phyloP scores from a whole-genome alignment of 2,797 vertebrate species.

The Pogonophryne albipinna region DNA sequence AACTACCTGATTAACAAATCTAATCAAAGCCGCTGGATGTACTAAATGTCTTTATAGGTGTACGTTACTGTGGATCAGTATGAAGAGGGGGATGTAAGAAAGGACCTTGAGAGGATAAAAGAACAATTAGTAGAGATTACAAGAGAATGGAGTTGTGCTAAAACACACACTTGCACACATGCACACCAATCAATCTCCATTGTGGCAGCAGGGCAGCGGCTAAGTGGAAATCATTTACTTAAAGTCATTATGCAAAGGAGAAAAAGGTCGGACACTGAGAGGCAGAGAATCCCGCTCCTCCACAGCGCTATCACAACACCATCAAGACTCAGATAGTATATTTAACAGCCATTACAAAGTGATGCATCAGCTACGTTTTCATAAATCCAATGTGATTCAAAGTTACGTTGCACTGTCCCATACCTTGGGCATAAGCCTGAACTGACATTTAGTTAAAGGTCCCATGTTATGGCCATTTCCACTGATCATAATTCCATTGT shows the following conservation, averaged over 20 bases:
- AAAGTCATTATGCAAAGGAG: conserved; percentile 80
- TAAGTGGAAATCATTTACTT: conserved; percentile 84
- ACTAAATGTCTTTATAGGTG: conserved; percentile 33
- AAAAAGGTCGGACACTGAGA: conserved; percentile 69
- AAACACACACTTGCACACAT: conserved; percentile 44
- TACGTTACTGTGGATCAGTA: conserved; percentile 30
- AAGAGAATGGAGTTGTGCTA: conserved; percentile 52
- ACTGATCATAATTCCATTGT: no score
- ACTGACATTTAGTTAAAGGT: no score
- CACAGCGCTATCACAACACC: conserved; percentile 29
- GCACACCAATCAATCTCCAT: conserved; percentile 80
- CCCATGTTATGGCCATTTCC: no score
- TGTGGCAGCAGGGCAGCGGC: conserved; percentile 72
- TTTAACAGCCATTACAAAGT: conserved; percentile 27
- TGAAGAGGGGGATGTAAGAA: conserved; percentile 29
- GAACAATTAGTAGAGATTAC: conserved; percentile 75
- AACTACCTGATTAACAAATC: conserved; percentile 35
- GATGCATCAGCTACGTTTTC: conserved; percentile 27
- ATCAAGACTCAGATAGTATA: conserved; percentile 30
- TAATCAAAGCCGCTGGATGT: conserved; percentile 31
- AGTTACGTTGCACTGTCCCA: neutral
- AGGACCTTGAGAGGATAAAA: conserved; percentile 75
- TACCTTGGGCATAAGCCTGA: neutral
- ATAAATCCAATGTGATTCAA: conserved; percentile 13
- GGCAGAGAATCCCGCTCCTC: conserved; percentile 44